These are phyloP conservation scores for Plagodis pulveraria DNA, from an alignment of 2,888 invertebrate genomes.

Conservation along the genomic window DNA sequence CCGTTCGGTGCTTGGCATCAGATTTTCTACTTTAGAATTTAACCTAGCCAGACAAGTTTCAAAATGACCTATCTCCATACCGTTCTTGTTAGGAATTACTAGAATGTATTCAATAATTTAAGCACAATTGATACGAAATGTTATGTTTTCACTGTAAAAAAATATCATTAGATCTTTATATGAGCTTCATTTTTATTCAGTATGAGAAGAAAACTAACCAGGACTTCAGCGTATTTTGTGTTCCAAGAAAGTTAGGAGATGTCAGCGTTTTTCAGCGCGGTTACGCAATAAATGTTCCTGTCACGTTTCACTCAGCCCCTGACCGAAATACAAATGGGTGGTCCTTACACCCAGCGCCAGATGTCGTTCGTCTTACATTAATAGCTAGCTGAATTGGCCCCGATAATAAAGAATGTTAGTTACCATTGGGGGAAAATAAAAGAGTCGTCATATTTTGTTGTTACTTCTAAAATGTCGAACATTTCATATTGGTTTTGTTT, in stretches of 20 bases:
- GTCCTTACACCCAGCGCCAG: conserved; percentile 20
- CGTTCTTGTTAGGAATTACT: no score
- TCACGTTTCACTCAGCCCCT: conserved; percentile 41
- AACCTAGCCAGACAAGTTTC: no score
- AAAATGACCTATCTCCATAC: no score
- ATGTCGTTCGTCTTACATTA: conserved; percentile 25
- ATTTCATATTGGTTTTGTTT: no score
- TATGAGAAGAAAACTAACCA: conserved; percentile 4
- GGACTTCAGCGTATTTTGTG: background rate
- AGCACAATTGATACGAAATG: no score
- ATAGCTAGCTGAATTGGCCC: conserved; percentile 17
- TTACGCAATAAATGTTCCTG: conserved; percentile 43
- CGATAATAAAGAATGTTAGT: conserved; percentile 13
- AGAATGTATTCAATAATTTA: no score
- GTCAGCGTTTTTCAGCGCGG: conserved; percentile 15
- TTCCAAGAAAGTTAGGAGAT: conserved; percentile 8
- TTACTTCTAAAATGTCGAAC: no score
- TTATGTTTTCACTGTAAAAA: no score
- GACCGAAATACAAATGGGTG: conserved; percentile 45
- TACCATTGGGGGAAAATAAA: no score
- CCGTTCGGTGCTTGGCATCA: no score
- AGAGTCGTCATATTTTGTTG: no score
- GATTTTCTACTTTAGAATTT: no score
- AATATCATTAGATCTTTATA: background rate
- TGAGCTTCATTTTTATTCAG: conserved; percentile 6